phyloP scores from a whole-genome alignment of 2,797 vertebrate genomes.

The Cephalopachus bancanus region DNA sequence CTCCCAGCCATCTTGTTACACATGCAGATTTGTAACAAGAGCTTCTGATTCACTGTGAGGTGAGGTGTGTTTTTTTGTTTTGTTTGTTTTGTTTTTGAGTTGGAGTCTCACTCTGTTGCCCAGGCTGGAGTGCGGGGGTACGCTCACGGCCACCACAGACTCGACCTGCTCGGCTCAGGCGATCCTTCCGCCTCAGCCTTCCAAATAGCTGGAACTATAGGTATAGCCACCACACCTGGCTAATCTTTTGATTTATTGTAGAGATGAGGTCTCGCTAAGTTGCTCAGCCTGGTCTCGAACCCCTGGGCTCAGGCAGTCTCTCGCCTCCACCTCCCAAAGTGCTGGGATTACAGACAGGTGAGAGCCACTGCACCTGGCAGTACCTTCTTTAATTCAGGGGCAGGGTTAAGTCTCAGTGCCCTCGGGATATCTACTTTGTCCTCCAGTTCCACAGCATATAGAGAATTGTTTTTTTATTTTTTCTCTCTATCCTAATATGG shows the following conservation, averaged over 20 bases:
- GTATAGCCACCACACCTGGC: not conserved
- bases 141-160: not conserved
- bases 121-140: not conserved
- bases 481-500: not conserved
- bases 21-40: constrained; percentile 59
- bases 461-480: not conserved
- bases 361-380: not conserved
- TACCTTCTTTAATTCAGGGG: not conserved
- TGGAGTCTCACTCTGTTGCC: not conserved
- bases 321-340: not conserved
- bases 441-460: not conserved
- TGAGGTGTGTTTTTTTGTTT: constrained; percentile 25
- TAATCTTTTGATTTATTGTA: not conserved
- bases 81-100: not conserved
- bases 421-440: not conserved
- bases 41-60: constrained; percentile 37
- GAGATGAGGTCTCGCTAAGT: not conserved
- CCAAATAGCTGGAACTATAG: not conserved
- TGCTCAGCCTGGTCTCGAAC: not conserved
- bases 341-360: not conserved
- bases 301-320: not conserved
- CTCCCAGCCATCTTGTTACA: not conserved
- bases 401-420: not conserved
- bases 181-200: not conserved
- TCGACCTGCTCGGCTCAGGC: not conserved